Evolutionary conservation across 2,888 invertebrate species (phyloP), one percentile per base, ranked within the genome.

Genomic region (Coelopa pilipes): DNA sequence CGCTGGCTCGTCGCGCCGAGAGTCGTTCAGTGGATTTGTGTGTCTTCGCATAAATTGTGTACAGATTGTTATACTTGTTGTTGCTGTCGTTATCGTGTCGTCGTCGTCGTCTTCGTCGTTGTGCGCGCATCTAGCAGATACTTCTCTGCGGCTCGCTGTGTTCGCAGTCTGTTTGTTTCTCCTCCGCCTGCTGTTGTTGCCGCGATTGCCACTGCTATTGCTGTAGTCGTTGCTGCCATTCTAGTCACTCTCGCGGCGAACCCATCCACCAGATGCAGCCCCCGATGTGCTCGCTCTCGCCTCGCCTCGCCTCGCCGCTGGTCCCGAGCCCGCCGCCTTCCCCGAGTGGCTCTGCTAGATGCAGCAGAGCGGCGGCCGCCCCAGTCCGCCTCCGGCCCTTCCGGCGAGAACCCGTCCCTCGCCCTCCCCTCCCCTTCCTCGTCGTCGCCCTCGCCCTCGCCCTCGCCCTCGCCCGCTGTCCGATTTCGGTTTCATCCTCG

Each of bases 1-100:
- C 7, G 34, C 7, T 34, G 72, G 72, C 74, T 19, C 59, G 57
- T 47, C 50, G 46, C 46, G 49, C 49, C 66, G 83, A 81, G 78
- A 79, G 79, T 84, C 85, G 82, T 84, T 84, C 85, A 85, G 79
- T 84, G 81, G 84, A 84, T 84, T 84, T 85, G 81, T 84, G 83
- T 85, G 85, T 80, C 84, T 85, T 84, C 81, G 85, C 85, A 85
- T 85, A 84, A 84, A 84, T 85, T 85, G 82, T 83, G 80, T 82
- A 65, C 71, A 71, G 70, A 60, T 72, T 72, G 65, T 70, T 59
- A 24, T 24, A 24, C 34, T 62, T 21, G 63, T 63, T 63, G 13
- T 21, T 67, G 53, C 53, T 47, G 13, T 49, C 13, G 10, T 49
- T 49, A 13, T 49, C 49, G 10, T 10, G 10, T 13, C 49, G 13